A percentile compares a stretch with the other conserved stretches of the same genome.
Conservation (phyloP, 1,140 invertebrate genomes). For the Tetragonula clypearis region DNA sequence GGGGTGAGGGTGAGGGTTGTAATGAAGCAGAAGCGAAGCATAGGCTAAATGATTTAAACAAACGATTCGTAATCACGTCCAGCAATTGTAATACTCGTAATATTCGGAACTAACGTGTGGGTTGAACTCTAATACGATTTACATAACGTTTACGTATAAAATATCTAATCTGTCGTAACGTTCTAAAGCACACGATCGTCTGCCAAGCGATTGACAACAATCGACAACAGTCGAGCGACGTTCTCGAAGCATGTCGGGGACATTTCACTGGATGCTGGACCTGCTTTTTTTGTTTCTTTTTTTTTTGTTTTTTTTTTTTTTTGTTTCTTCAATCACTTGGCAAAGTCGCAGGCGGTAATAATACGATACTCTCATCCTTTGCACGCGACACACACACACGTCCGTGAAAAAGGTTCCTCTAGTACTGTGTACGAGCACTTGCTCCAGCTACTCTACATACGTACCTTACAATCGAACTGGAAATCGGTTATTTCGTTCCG, state of each 20-base stretch:
- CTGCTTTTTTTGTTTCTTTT: too few relatives aligned
- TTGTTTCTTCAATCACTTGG: slow-evolving; percentile 30
- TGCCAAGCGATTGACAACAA: slow-evolving; percentile 22
- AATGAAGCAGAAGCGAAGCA: slow-evolving; percentile 53
- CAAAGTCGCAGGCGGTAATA: background rate
- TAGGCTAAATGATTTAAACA: slow-evolving; percentile 43
- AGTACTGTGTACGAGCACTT: background rate
- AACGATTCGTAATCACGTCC: slow-evolving; percentile 26
- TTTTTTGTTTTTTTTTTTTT: too few relatives aligned
- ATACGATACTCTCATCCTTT: slow-evolving; percentile 7
- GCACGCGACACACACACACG: background rate
- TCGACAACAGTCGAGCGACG: background rate
- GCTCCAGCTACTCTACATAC: background rate
- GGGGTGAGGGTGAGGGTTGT: slow-evolving; percentile 9
- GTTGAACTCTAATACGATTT: slow-evolving; percentile 27
- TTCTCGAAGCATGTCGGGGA: too few relatives aligned
- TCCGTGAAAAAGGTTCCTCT: too few relatives aligned
- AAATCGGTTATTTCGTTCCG: background rate
- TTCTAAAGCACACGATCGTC: slow-evolving; percentile 4
- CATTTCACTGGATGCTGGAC: background rate
- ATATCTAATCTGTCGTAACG: slow-evolving; percentile 20
- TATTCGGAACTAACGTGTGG: slow-evolving; percentile 19
- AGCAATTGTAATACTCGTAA: slow-evolving; percentile 16
- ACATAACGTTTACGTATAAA: slow-evolving; percentile 16
- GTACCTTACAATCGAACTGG: background rate